phyloP scores from a whole-genome alignment of 2,888 invertebrate genomes.

The Acleris emargana region DNA sequence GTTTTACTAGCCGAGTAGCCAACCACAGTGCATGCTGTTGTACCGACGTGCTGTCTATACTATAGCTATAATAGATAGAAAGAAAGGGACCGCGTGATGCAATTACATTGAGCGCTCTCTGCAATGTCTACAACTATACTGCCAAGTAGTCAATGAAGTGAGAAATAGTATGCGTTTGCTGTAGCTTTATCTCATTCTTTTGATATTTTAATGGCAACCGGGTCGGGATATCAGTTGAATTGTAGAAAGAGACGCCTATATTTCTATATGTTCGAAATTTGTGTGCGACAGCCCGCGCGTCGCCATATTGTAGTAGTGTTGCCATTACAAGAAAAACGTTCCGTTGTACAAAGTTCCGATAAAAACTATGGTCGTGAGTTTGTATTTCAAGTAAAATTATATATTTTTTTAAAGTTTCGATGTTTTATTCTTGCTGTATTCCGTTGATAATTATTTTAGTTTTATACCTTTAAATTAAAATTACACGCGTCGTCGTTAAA shows the following conservation, averaged over 20 bases:
- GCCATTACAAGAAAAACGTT: conserved; percentile 39
- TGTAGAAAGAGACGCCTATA: conserved; percentile 19
- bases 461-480: no score
- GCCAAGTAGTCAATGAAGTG: conserved; percentile 4
- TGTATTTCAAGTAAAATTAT: no score
- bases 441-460: no score
- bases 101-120: conserved; percentile 13
- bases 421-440: no score
- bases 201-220: neutral
- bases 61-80: conserved; percentile 15
- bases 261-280: neutral
- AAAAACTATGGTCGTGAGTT: no score
- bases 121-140: conserved; percentile 1
- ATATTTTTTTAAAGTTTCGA: no score
- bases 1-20: conserved; percentile 34
- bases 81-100: conserved; percentile 29
- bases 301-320: conserved; percentile 46
- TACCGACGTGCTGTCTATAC: conserved; percentile 19
- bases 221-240: neutral
- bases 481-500: no score
- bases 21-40: conserved; percentile 30
- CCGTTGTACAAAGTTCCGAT: conserved; percentile 21
- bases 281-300: conserved; percentile 43
- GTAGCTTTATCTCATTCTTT: conserved; percentile 18
- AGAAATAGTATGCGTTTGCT: neutral